Evolutionary conservation across 2,888 invertebrate genomes (phyloP), one percentile per base, ranked within the genome.

Genomic region (Phyllotreta cruciferae): DNA sequence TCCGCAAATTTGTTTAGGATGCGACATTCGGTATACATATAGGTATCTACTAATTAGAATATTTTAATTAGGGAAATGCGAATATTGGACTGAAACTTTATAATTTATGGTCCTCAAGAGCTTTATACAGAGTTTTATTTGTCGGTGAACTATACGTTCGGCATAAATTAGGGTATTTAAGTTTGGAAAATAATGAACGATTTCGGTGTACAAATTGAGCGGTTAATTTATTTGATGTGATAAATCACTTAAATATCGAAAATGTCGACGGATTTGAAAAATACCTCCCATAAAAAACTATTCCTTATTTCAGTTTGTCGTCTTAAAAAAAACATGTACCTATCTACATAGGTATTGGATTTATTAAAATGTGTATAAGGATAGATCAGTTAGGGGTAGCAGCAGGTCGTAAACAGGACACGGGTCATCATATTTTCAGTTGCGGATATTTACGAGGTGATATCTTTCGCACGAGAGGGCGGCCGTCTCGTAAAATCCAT

Each of bases 401-500:
- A 14, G 24, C 11, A 24, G 60, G 24, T 60, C 52, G 11, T 60
- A 53, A 60, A 53, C 60, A 42, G 52, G 52, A 60, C 60, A 44
- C 57, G 47, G 68, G 70, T 60, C 69, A 68, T 63, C 52, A 52
- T 60, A 67, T 65, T 56, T 61, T 62, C 41, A 61, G 54, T 49
- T 60, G 65, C 60, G 64, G 61, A 68, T 63, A 63, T 63, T 49
- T 55, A 49, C 60, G 60, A 58, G 50, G 60, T 64, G 62, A 64
- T 67, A 65, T 67, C 66, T 64, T 66, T 66, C 56, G 64, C 66
- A 64, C 60, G 66, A 65, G 66, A 65, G 56, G 57, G 56, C 58
- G 56, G 67, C 55, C 63, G 56, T 58, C 60, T 63, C 66, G 63
- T 70, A 67, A 69, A 70, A 67, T 64, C 66, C 70, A 66, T 68